phyloP scores from a whole-genome alignment of 2,888 invertebrate genomes.

The Amphipyra berbera region DNA sequence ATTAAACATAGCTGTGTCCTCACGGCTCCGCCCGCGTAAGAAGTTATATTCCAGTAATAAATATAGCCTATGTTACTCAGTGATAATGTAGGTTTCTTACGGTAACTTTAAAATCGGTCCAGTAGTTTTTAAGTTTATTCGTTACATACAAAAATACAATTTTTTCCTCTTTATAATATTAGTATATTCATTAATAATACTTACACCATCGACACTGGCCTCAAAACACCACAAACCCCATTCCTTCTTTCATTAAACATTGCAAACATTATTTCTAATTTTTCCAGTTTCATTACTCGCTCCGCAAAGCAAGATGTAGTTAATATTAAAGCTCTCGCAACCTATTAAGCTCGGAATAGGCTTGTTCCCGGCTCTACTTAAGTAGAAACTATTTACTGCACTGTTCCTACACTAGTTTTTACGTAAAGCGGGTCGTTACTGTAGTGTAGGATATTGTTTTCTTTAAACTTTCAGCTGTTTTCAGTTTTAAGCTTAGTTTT shows the following conservation, averaged over 20 bases:
- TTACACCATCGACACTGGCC: too few species aligned
- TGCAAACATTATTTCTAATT: constrained; percentile 28
- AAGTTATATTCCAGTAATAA: too few species aligned
- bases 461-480: constrained; percentile 7
- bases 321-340: constrained; percentile 50
- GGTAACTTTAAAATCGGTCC: too few species aligned
- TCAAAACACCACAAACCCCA: constrained; percentile 4
- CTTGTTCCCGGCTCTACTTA: constrained; percentile 38
- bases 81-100: too few species aligned
- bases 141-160: too few species aligned
- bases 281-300: constrained; percentile 46
- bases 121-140: too few species aligned
- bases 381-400: constrained; percentile 42
- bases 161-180: too few species aligned
- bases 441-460: constrained; percentile 14
- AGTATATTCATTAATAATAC: too few species aligned
- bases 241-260: constrained; percentile 26
- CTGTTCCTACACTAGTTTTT: constrained; percentile 18
- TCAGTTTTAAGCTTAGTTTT: constrained; percentile 6
- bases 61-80: too few species aligned
- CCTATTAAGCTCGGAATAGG: constrained; percentile 56
- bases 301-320: constrained; percentile 31
- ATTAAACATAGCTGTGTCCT: too few species aligned
- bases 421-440: constrained; percentile 17
- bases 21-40: too few species aligned